Evolutionary conservation across 2,797 vertebrate species (phyloP).

Genomic region (Acrocephalus scirpaceus): DNA sequence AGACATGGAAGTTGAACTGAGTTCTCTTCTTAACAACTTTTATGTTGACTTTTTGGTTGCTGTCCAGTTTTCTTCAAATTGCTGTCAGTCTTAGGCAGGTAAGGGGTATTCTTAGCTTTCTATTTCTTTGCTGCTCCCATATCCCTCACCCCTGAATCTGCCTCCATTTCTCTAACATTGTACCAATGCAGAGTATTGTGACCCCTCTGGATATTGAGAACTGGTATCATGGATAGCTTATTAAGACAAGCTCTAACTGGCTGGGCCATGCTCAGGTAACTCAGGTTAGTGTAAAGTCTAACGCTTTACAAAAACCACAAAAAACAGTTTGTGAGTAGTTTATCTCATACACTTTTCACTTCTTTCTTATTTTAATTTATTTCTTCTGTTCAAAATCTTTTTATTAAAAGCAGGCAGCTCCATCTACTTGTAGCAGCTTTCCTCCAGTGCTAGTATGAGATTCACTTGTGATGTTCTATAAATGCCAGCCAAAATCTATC

Average conservation of each 20-base stretch:
- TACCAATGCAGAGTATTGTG: not conserved
- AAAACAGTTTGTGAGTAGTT: not conserved
- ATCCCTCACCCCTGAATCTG: not conserved
- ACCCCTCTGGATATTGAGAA: not conserved
- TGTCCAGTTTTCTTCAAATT: not conserved
- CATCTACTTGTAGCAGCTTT: conserved; percentile 58
- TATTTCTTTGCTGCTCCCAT: not conserved
- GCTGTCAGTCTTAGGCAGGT: not conserved
- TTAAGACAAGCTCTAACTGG: not conserved
- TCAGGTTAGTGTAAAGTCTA: not conserved
- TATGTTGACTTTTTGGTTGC: not conserved
- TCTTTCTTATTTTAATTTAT: not conserved
- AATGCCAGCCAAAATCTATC: conserved; percentile 82
- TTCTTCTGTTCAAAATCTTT: conserved; percentile 20
- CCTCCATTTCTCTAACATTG: not conserved
- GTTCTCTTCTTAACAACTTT: not conserved
- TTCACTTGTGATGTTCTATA: conserved; percentile 69
- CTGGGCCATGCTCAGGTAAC: not conserved
- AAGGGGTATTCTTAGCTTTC: not conserved
- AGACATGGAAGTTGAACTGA: not conserved
- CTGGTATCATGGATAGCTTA: not conserved
- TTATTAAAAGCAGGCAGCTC: conserved; percentile 41
- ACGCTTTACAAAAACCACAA: not conserved
- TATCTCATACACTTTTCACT: not conserved
- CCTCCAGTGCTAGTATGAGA: conserved; percentile 65